Evolutionary conservation across 2,888 invertebrate genomes (phyloP).

Genomic region (Drosophila meridionalis): DNA sequence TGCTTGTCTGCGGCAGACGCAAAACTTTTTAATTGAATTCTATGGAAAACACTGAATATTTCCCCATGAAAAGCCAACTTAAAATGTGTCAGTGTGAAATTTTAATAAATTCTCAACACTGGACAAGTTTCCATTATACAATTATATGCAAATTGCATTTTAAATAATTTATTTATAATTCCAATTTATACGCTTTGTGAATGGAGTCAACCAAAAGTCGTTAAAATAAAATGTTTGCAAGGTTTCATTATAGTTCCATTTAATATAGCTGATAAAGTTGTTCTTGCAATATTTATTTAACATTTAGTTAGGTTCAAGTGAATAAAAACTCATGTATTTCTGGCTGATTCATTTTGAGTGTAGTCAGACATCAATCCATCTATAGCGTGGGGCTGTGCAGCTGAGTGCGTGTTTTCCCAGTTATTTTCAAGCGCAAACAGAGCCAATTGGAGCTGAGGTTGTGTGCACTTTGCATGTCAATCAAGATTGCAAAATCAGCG

Average conservation of each 20-base stretch:
- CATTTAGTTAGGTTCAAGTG: neutral
- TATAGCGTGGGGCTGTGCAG: slow-evolving; percentile 3
- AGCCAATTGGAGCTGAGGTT: slow-evolving; percentile 24
- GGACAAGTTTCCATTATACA: slow-evolving; percentile 18
- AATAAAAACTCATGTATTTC: neutral
- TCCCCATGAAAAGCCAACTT: slow-evolving; percentile 61
- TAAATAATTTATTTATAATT: slow-evolving; percentile 28
- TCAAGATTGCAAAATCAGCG: slow-evolving; percentile 62
- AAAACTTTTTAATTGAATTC: slow-evolving; percentile 78
- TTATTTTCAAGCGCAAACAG: slow-evolving; percentile 41
- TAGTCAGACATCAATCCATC: neutral
- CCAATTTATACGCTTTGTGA: slow-evolving; percentile 25
- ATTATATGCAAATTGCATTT: slow-evolving; percentile 33
- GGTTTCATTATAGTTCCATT: neutral
- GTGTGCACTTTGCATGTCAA: slow-evolving; percentile 72
- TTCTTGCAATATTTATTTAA: neutral
- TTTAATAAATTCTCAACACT: slow-evolving; percentile 49
- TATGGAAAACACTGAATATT: slow-evolving; percentile 59
- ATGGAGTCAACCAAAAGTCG: neutral
- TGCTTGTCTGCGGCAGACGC: slow-evolving; percentile 39
- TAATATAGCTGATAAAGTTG: neutral
- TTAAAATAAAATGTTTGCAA: neutral
- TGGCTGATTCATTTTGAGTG: neutral
- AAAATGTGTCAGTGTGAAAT: slow-evolving; percentile 58
- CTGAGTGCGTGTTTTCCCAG: slow-evolving; percentile 14